A percentile compares a stretch with the other conserved stretches of the same genome.
These are phyloP conservation scores for Brachionus manjavacas DNA, from an alignment of 1,140 invertebrate species.

Conservation along the genomic window DNA sequence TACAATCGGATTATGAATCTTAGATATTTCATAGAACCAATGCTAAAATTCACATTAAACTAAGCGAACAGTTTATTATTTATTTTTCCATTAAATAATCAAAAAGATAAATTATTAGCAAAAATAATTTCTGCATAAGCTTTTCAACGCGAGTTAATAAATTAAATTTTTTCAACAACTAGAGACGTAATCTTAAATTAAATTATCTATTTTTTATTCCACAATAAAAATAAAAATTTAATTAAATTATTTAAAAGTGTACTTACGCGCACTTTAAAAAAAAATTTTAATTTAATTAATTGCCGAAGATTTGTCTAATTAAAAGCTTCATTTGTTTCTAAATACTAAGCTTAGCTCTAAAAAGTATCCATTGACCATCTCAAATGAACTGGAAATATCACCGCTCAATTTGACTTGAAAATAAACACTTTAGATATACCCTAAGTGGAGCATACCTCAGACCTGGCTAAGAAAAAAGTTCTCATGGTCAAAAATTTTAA, in stretches of 20 bases:
- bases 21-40: background rate
- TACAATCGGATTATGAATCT: background rate
- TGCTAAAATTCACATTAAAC: no score
- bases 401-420: background rate
- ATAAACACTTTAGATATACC: background rate
- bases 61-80: no score
- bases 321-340: no score
- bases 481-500: background rate
- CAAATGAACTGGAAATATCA: background rate
- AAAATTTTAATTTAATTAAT: background rate
- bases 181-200: background rate
- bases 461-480: background rate
- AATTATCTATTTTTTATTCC: background rate
- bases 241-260: no score
- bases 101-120: no score
- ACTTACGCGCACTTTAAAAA: background rate
- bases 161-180: no score
- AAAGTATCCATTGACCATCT: background rate
- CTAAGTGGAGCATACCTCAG: background rate
- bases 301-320: no score
- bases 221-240: no score
- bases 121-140: no score
- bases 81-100: no score
- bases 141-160: no score
- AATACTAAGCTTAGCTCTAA: no score